phyloP scores from a whole-genome alignment of 2,888 invertebrate genomes.

The Xestia xanthographa region DNA sequence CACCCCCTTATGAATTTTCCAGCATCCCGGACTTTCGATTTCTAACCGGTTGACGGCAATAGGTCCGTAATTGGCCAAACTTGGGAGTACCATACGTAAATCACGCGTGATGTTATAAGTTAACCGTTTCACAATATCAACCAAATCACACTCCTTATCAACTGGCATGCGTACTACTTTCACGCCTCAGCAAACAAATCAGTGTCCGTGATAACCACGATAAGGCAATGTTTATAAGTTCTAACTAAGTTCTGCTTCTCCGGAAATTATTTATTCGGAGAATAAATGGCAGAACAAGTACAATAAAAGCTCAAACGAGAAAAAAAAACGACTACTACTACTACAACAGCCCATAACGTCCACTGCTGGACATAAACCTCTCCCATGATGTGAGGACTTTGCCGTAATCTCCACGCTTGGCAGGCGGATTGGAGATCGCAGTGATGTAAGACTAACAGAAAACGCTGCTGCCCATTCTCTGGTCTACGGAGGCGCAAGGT shows the following conservation, averaged over 20 bases:
- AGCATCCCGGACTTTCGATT: not conserved
- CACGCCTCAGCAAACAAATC: slow-evolving; percentile 29
- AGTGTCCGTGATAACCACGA: slow-evolving; percentile 6
- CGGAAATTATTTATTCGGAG: not conserved
- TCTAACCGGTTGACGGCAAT: not conserved
- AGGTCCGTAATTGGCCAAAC: not conserved
- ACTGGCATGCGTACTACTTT: slow-evolving; percentile 16
- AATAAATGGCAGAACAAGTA: no score
- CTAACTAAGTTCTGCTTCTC: not conserved
- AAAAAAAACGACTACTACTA: no score
- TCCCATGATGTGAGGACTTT: no score
- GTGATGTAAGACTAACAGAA: no score
- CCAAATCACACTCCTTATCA: slow-evolving; percentile 34
- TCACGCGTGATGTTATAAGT: not conserved
- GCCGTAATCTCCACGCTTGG: no score
- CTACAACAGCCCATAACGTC: no score
- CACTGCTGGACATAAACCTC: no score
- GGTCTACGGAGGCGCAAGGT: no score
- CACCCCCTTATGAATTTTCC: no score
- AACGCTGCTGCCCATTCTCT: no score
- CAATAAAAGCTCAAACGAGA: no score
- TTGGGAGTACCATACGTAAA: not conserved
- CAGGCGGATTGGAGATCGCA: no score
- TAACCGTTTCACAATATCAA: slow-evolving; percentile 11
- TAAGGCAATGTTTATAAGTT: slow-evolving; percentile 14